Base-by-base conservation (phyloP, 2,113 vertebrate genomes). In the Paraplagusia blochii region DNA sequence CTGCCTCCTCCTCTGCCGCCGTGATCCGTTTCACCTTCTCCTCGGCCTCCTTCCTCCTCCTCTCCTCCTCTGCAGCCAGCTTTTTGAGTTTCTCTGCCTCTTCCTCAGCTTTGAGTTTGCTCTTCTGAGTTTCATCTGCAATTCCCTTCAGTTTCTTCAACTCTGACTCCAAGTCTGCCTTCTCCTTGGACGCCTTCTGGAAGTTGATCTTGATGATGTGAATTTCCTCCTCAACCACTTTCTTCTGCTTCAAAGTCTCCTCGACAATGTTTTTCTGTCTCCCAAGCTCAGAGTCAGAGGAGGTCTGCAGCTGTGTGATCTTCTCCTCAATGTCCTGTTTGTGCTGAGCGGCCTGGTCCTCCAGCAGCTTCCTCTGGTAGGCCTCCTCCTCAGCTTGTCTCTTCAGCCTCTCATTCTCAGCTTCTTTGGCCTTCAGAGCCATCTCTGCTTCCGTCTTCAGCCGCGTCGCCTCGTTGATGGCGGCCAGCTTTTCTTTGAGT, bases 281-380 rank as follows among this genome's bases (percentile, higher is more conserved):
- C 54, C 88, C 90, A 49, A 98, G 76, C 84, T 99, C 95, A 0
- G 64, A 81, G 38, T 94, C 92, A 0, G 96, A 97, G 0, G 93
- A 92, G 77, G 90, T 93, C 78, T 93, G 93, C 43, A 99, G 90
- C 69, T 89, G 91, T 0, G 81, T 87, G 1, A 99, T 94, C 60
- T 95, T 95, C 87, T 98, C 94, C 61, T 95, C 90, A 0, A 98
- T 97, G 72, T 96, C 93, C 6, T 92, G 93, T 76, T 98, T 97
- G 84, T 98, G 95, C 73, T 93, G 95, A 0, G 92, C 78, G 0
- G 96, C 97, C 78, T 97, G 94, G 69, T 98, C 96, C 88, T 98
- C 95, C 68, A 99, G 86, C 29, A 88, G 77, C 81, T 92, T 92
- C 42, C 97, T 93, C 85, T 98, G 97, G 81, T 95, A 95, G 1